Percentiles rank a stretch among this genome's conserved stretches.
These are phyloP conservation scores for Urocolius indicus DNA, from an alignment of 2,113 vertebrate genomes.

Conservation along the genomic window DNA sequence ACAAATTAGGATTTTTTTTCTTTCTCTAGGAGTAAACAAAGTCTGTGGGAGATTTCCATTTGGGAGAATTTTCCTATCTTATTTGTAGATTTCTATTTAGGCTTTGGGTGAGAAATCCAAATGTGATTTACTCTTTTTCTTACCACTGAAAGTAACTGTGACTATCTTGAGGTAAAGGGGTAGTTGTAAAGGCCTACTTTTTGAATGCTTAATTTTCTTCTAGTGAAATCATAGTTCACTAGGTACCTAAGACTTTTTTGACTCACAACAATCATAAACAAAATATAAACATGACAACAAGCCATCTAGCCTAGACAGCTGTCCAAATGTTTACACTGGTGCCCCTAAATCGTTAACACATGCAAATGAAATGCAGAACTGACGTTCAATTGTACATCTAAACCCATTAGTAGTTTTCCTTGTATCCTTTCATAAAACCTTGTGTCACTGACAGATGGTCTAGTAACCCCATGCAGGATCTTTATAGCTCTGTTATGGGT, in stretches of 20 bases:
- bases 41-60: not conserved
- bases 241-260: not conserved
- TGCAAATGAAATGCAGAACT: not conserved
- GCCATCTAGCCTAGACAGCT: constrained; percentile 5
- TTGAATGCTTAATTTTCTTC: not conserved
- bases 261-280: not conserved
- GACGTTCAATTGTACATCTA: not conserved
- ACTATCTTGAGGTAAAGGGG: not conserved
- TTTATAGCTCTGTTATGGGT: not conserved
- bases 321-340: constrained; percentile 29
- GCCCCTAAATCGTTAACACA: not conserved
- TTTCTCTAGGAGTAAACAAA: not conserved
- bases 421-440: not conserved
- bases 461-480: not conserved
- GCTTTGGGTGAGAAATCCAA: not conserved
- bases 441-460: not conserved
- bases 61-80: not conserved
- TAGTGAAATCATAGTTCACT: not conserved
- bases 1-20: not conserved
- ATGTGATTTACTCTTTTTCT: not conserved
- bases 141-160: not conserved
- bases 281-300: not conserved
- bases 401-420: not conserved
- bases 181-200: not conserved
- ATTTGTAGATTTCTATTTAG: not conserved